Conservation (phyloP, 2,113 vertebrate species). For the Gyps fulvus region DNA sequence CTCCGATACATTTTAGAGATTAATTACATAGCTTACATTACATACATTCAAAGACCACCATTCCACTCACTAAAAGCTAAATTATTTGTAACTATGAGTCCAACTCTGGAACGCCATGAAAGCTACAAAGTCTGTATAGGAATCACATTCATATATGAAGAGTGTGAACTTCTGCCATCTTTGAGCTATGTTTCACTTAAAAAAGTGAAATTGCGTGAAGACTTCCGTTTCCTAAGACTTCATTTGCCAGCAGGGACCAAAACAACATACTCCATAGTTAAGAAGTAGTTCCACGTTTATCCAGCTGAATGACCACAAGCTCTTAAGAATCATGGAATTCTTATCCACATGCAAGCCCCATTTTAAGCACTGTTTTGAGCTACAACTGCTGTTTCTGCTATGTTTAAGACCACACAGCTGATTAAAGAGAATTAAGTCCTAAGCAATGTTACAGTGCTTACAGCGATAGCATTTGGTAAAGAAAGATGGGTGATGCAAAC, state of each 20-base stretch:
- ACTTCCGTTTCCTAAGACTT: background rate
- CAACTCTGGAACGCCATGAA: background rate
- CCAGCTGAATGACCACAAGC: background rate
- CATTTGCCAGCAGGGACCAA: background rate
- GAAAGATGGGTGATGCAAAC: background rate
- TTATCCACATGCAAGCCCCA: background rate
- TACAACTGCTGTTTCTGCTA: background rate
- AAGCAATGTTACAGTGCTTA: background rate
- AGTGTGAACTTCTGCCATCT: background rate
- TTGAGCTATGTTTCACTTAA: background rate
- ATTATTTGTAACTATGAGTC: background rate
- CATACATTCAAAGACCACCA: background rate
- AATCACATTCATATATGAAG: background rate
- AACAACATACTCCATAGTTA: background rate
- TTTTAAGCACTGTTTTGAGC: background rate
- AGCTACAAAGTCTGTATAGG: background rate
- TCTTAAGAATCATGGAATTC: background rate
- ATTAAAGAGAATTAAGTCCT: background rate
- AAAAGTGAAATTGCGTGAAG: background rate
- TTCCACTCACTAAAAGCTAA: background rate
- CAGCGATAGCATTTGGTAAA: background rate
- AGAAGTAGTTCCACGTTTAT: background rate
- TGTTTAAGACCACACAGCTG: background rate
- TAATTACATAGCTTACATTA: background rate
- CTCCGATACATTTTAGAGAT: background rate